A percentile compares a stretch with the other conserved stretches of the same genome.
phyloP scores from a whole-genome alignment of 2,888 invertebrate genomes.

The Hydroisotoma schaefferi region DNA sequence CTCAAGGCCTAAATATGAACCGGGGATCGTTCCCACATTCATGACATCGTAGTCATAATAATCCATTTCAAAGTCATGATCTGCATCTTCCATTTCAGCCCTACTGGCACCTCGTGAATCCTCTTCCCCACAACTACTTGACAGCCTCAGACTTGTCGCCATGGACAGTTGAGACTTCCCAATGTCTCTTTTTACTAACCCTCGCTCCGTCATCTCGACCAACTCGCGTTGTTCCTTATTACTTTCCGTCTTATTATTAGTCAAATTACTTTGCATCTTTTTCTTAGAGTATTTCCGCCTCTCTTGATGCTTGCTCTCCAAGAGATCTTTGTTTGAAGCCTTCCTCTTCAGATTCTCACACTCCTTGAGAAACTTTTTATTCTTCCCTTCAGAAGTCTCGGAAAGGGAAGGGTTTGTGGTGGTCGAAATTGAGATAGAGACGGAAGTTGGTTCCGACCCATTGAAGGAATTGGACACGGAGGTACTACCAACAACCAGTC shows the following conservation, averaged over 20 bases:
- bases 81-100: constrained; percentile 42
- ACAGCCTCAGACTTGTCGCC: constrained; percentile 23
- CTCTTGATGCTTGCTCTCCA: constrained; percentile 9
- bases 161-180: constrained; percentile 36
- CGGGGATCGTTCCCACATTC: constrained; percentile 50
- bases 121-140: constrained; percentile 28
- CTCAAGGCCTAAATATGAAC: constrained; percentile 49
- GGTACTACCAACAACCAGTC: constrained; percentile 22
- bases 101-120: constrained; percentile 26
- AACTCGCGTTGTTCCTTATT: constrained; percentile 1
- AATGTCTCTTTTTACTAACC: constrained; percentile 15
- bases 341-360: constrained; percentile 41
- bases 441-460: constrained; percentile 21
- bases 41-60: constrained; percentile 50
- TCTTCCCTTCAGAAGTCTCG: constrained; percentile 2
- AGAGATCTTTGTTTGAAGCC: constrained; percentile 20
- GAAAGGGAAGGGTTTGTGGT: constrained; percentile 17
- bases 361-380: constrained; percentile 42
- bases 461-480: constrained; percentile 37
- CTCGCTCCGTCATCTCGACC: not conserved
- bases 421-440: constrained; percentile 22
- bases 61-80: constrained; percentile 50
- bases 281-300: not conserved
- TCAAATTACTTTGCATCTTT: constrained; percentile 15
- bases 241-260: constrained; percentile 16